Base-by-base conservation (phyloP, 2,888 invertebrate genomes). In the Platerodrilus igneus region DNA sequence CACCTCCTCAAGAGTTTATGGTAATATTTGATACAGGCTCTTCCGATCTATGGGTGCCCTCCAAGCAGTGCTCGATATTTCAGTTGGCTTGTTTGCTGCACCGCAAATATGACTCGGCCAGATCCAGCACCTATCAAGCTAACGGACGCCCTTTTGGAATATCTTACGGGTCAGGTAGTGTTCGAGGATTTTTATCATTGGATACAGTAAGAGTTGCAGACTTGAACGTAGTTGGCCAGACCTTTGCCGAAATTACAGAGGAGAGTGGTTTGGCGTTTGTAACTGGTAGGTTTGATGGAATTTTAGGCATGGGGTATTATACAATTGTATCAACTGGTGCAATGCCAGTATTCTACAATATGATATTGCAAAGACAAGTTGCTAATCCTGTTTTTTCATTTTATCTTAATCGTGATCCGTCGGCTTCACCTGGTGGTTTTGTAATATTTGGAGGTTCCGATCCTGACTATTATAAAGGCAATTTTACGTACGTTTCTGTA, bases 211-310 rank as follows among this genome's bases (percentile, higher is more conserved):
- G n/a, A n/a, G n/a, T n/a, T n/a, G n/a, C n/a, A n/a, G 84, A 83
- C 15, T 56, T 90, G 23, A 62, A 74, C 42, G 82, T 95, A 36
- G 72, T 76, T 57, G 68, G 73, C 28, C 91, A 96, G 75, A 90
- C 89, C 15, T 99, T 99, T 72, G 97, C 93, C 6, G 97, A 97
- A 73, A 97, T 97, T 2, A 66, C 90, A 45, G 82, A 82, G 57
- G 95, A 99, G 71, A 96, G 97, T 1, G 97, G 97, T 37, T 68
- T 88, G n/a, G n/a, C n/a, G n/a, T 99, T 99, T 72, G 90, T 97
- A 17, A 95, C 94, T 28, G 97, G 96, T 47, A 95, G 95, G 73
- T 99, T 99, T 71, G 99, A 99, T 71, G 94, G 97, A 45, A 97
- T 99, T 61, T 78, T 99, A 36, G 96, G 96, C 46, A 81, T 97